Percentiles rank a stretch among this genome's conserved stretches.
Evolutionary conservation across 2,797 vertebrate genomes (phyloP).

Genomic region (Karalla daura): DNA sequence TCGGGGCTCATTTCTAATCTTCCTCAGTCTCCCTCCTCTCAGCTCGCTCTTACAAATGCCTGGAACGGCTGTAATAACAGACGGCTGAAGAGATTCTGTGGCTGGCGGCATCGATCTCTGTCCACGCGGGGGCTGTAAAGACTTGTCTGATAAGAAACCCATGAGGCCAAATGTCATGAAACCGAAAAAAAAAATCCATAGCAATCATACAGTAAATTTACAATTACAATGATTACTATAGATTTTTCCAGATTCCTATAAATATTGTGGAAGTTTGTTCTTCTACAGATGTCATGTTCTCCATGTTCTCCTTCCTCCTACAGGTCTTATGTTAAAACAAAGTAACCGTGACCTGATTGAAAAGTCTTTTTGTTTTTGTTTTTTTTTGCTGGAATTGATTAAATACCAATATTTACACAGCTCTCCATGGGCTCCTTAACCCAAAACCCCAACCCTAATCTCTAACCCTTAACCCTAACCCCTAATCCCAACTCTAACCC

Average conservation of each 20-base stretch:
- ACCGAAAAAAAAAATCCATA: conserved; percentile 35
- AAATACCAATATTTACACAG: conserved; percentile 7
- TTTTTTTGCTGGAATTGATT: conserved; percentile 10
- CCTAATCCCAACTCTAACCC: too few relatives aligned
- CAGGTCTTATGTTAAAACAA: too few relatives aligned
- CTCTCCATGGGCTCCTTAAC: conserved; percentile 8
- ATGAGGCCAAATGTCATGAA: conserved; percentile 6
- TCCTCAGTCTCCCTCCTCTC: conserved; percentile 49
- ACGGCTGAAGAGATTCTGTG: conserved; percentile 48
- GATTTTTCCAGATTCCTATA: too few relatives aligned
- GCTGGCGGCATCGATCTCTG: conserved; percentile 53
- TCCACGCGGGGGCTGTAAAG: conserved; percentile 36
- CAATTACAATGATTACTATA: conserved; percentile 2
- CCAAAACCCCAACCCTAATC: too few relatives aligned
- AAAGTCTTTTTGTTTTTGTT: background rate
- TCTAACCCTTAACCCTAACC: too few relatives aligned
- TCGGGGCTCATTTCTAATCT: conserved; percentile 47
- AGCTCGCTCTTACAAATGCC: conserved; percentile 41
- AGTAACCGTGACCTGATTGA: background rate
- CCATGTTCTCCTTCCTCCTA: too few relatives aligned
- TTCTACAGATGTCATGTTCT: too few relatives aligned
- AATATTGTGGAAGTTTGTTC: too few relatives aligned
- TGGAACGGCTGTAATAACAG: conserved; percentile 64
- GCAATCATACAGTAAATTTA: conserved; percentile 23
- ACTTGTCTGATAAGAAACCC: conserved; percentile 37